These are phyloP conservation scores for Lithobates sylvaticus DNA, from an alignment of 2,797 vertebrate species.

Conservation along the genomic window DNA sequence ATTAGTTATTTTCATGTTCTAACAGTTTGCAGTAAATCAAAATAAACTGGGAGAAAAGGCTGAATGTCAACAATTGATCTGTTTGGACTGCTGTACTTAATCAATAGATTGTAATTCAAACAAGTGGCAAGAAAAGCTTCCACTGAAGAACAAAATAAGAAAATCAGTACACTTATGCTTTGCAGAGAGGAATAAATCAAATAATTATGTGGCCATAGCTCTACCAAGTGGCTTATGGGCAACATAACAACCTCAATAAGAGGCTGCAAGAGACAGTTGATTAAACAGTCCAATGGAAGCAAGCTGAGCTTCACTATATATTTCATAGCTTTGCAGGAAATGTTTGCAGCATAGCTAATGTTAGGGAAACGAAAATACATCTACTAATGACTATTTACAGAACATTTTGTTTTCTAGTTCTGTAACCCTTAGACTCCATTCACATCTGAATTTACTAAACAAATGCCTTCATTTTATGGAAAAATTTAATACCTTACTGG, in stretches of 20 bases:
- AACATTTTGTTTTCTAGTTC: too few relatives aligned
- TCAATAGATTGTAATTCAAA: conserved; percentile 49
- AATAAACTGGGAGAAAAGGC: conserved; percentile 23
- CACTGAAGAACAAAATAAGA: conserved; percentile 30
- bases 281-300: background rate
- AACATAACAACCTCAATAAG: conserved; percentile 26
- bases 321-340: too few relatives aligned
- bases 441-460: too few relatives aligned
- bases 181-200: conserved; percentile 16
- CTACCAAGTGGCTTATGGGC: conserved; percentile 48
- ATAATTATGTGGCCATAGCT: conserved; percentile 49
- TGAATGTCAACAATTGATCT: conserved; percentile 39
- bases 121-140: conserved; percentile 28
- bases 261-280: background rate
- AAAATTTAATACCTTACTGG: too few relatives aligned
- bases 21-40: conserved; percentile 28
- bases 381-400: too few relatives aligned
- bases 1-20: conserved; percentile 1
- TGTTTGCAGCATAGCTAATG: too few relatives aligned
- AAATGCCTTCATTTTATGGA: too few relatives aligned
- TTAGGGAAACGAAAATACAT: too few relatives aligned
- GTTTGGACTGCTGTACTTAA: conserved; percentile 23
- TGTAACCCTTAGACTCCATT: too few relatives aligned
- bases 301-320: too few relatives aligned
- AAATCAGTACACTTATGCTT: conserved; percentile 27